phyloP scores from a whole-genome alignment of 2,113 vertebrate species.

The Muscicapa adusta region DNA sequence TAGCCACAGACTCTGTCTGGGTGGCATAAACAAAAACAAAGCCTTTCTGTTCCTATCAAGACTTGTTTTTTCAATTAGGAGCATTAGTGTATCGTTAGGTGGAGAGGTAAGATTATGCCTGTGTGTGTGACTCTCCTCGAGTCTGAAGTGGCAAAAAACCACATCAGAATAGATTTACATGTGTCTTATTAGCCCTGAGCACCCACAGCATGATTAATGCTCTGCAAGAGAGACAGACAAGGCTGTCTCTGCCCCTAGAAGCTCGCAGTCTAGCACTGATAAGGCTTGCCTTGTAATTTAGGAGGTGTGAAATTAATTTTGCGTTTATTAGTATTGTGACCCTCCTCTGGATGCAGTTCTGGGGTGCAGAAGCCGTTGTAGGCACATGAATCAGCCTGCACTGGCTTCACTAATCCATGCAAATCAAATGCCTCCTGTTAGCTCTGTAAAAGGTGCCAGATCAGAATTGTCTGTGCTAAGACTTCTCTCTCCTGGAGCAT shows the following conservation, averaged over 20 bases:
- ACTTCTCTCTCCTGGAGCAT: not conserved
- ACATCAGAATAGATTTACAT: conserved; percentile 25
- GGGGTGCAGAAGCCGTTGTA: not conserved
- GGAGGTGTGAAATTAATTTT: conserved; percentile 37
- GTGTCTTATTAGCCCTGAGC: not conserved
- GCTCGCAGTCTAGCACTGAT: not conserved
- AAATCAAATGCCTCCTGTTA: not conserved
- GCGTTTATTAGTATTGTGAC: not conserved
- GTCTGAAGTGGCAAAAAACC: conserved; percentile 24
- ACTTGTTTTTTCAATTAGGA: conserved; percentile 39
- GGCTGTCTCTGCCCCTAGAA: not conserved
- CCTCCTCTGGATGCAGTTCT: not conserved
- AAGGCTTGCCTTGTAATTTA: not conserved
- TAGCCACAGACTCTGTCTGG: conserved; percentile 62
- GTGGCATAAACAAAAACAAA: conserved; percentile 63
- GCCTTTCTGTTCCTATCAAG: conserved; percentile 54
- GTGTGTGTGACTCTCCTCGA: not conserved
- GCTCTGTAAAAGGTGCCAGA: not conserved
- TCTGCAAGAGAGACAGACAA: not conserved
- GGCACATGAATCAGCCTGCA: not conserved
- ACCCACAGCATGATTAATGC: conserved; percentile 48
- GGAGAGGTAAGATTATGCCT: not conserved
- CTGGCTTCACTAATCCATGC: not conserved
- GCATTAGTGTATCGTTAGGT: conserved; percentile 17
- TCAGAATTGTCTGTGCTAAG: not conserved